Conservation (phyloP, 2,113 vertebrate species). For the Nestor notabilis region DNA sequence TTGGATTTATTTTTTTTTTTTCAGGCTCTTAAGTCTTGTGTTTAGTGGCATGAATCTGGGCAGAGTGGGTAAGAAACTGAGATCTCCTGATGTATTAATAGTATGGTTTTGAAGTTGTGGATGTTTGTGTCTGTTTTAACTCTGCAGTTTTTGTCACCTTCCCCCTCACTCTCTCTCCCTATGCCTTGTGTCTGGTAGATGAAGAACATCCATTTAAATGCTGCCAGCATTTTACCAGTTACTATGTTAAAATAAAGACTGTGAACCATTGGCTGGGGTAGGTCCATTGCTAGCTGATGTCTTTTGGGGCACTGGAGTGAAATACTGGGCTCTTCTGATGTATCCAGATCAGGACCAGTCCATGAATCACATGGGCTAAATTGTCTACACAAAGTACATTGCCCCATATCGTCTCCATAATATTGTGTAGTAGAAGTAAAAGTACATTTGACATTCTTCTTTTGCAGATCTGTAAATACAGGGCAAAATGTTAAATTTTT, state of each 20-base stretch:
- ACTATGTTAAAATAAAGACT: background rate
- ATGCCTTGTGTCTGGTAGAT: background rate
- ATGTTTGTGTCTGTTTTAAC: background rate
- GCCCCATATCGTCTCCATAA: fast-evolving
- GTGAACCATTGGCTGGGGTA: background rate
- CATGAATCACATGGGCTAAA: background rate
- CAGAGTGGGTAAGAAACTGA: background rate
- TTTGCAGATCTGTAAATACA: background rate
- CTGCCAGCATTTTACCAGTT: background rate
- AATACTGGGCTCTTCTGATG: background rate
- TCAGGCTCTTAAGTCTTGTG: slow-evolving; percentile 44
- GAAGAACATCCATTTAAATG: background rate
- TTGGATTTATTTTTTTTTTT: slow-evolving; percentile 39
- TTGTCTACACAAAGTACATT: background rate
- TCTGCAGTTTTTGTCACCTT: background rate
- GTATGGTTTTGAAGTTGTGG: background rate
- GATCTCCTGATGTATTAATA: background rate
- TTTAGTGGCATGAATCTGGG: background rate
- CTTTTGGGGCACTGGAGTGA: background rate
- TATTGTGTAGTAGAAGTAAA: background rate
- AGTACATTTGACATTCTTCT: background rate
- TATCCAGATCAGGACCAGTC: background rate
- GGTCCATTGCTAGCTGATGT: background rate
- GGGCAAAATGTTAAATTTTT: background rate
- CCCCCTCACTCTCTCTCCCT: background rate